Evolutionary conservation across 2,797 vertebrate genomes (phyloP), one percentile per base, ranked within the genome.

Genomic region (Epinephelus malabaricus): DNA sequence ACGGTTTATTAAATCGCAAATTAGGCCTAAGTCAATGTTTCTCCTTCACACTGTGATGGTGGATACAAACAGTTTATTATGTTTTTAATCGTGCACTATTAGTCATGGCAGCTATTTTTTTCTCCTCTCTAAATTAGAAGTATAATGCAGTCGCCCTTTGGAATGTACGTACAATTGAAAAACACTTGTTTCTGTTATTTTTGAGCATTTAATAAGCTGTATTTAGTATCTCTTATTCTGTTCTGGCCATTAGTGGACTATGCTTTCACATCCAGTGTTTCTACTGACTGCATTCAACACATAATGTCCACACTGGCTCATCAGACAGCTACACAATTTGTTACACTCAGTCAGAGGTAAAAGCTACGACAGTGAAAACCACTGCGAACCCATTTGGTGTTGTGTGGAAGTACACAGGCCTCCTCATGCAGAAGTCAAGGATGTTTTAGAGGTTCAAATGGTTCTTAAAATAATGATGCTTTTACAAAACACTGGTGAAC

Each of bases 1-100:
- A 55, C 19, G 4, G 73, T 86, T 89, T 81, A 67, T 89, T 82
- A 88, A 88, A 89, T 62, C 72, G 54, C 82, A 88, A 83, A 91
- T 86, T 84, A 76, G 78, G 74, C 53, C 73, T 30, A 60, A 71
- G 63, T 81, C 68, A 78, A 66, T 84, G 75, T 78, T 85, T 79
- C 38, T 76, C 56, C 43, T 77, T 80, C 43, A 54, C 23, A 49
- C 47, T 47, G n/a, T 47, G 63, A 76, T 27, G 43, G 9, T 68
- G 50, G 81, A 86, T 40, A 74, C 25, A 82, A 78, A 79, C 23
- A 51, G 23, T 73, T 56, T 70, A 14, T 61, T 38, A 69, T 67
- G 38, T 69, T 86, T 80, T 79, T 69, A 81, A 83, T 72, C 23
- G 68, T 19, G 23, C 65, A 7, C 13, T 70, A 62, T 65, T 25